Conservation (phyloP, 2,113 vertebrate species). For the Brachypteracias leptosomus region DNA sequence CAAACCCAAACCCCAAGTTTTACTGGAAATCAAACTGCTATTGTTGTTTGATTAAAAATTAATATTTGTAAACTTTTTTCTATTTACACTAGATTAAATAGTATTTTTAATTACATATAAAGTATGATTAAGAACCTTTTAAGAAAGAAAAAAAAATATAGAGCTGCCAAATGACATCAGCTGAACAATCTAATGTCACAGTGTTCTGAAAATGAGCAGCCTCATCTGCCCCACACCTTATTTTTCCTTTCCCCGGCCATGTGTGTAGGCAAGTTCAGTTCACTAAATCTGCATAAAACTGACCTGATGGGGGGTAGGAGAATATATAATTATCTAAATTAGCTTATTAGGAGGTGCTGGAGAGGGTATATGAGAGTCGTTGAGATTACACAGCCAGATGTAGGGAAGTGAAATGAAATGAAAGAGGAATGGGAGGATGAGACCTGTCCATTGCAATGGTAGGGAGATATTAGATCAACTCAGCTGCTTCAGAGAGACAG, state of each 20-base stretch:
- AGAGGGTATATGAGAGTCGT: not conserved
- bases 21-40: not conserved
- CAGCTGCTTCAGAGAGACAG: not conserved
- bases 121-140: not conserved
- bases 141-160: not conserved
- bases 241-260: not conserved
- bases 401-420: not conserved
- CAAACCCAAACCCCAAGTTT: not conserved
- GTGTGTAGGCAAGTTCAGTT: not conserved
- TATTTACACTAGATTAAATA: not conserved
- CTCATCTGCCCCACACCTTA: not conserved
- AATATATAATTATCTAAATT: not conserved
- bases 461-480: not conserved
- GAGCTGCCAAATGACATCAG: not conserved
- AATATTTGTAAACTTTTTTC: not conserved
- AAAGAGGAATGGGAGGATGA: not conserved
- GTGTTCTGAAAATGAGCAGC: not conserved
- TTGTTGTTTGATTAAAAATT: fast-evolving
- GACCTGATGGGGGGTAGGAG: fast-evolving
- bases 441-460: not conserved
- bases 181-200: not conserved
- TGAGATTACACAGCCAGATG: not conserved
- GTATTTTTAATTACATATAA: not conserved
- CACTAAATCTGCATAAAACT: not conserved
- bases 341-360: not conserved